phyloP scores from a whole-genome alignment of 2,888 invertebrate genomes.

The Lymantria dispar region DNA sequence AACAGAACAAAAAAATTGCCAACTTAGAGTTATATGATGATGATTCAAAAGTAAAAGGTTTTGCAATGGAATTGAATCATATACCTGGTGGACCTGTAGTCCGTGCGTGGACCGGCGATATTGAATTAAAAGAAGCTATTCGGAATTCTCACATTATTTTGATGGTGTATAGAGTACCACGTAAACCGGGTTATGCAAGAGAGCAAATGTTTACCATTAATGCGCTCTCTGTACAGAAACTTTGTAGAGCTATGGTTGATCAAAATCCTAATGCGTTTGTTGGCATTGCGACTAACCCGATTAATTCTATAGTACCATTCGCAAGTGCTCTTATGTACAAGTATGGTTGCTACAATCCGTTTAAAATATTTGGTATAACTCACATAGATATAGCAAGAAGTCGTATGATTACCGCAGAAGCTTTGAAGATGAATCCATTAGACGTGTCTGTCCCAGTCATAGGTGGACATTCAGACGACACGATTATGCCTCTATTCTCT shows the following conservation, averaged over 20 bases:
- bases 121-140: constrained; percentile 40
- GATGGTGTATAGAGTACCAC: constrained; percentile 46
- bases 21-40: constrained; percentile 53
- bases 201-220: constrained; percentile 54
- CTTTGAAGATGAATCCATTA: constrained; percentile 41
- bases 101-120: constrained; percentile 35
- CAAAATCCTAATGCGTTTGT: constrained; percentile 53
- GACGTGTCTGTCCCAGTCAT: constrained; percentile 53
- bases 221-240: constrained; percentile 44
- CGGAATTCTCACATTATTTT: constrained; percentile 46
- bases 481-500: constrained; percentile 61
- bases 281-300: constrained; percentile 56
- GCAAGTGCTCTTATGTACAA: constrained; percentile 48
- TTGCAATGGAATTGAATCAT: constrained; percentile 47
- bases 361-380: constrained; percentile 59
- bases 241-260: constrained; percentile 50
- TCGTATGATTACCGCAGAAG: constrained; percentile 41
- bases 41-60: constrained; percentile 43
- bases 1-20: constrained; percentile 49
- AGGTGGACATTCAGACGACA: constrained; percentile 62
- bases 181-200: constrained; percentile 40
- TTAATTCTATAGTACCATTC: constrained; percentile 60
- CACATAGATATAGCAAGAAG: constrained; percentile 54
- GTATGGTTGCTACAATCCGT: constrained; percentile 53
- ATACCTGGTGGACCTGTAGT: constrained; percentile 51